These are phyloP conservation scores for Pasiphila rectangulata DNA, from an alignment of 2,888 invertebrate species.

Conservation along the genomic window DNA sequence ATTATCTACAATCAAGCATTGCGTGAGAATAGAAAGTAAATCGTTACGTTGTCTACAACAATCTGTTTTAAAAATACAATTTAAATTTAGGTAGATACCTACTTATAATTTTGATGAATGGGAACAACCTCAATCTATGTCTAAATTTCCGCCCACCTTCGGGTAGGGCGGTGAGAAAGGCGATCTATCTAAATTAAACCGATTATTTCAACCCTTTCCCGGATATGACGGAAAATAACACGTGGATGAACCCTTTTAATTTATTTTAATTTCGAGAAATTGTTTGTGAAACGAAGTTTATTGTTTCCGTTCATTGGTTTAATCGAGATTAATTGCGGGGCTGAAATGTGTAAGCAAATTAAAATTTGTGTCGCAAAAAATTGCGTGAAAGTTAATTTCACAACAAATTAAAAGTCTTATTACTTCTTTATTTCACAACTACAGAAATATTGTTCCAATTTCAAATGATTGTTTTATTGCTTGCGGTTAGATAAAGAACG, in stretches of 20 bases:
- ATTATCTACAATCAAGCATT: too few species aligned
- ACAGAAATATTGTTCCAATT: too few species aligned
- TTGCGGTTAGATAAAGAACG: too few species aligned
- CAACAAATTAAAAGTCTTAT: too few species aligned
- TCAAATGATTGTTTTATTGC: too few species aligned
- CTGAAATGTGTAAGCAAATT: neutral
- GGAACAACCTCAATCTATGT: constrained; percentile 38
- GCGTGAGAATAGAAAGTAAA: too few species aligned
- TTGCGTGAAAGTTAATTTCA: too few species aligned
- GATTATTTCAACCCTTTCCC: constrained; percentile 64
- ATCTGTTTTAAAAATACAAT: constrained; percentile 25
- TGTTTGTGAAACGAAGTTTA: constrained; percentile 14
- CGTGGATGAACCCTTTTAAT: constrained; percentile 36
- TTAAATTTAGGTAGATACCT: constrained; percentile 32
- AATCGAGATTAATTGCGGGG: constrained; percentile 8
- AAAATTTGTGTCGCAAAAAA: too few species aligned
- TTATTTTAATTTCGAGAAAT: constrained; percentile 28
- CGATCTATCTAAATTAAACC: constrained; percentile 69
- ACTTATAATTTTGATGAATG: constrained; percentile 45
- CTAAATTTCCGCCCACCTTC: constrained; percentile 47
- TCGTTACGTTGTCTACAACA: constrained; percentile 7
- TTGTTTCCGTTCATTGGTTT: constrained; percentile 6
- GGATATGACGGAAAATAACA: constrained; percentile 46
- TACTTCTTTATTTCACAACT: too few species aligned
- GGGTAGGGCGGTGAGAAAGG: constrained; percentile 48